Evolutionary conservation across 1,140 invertebrate genomes (phyloP).

Genomic region (Drosophila triauraria): DNA sequence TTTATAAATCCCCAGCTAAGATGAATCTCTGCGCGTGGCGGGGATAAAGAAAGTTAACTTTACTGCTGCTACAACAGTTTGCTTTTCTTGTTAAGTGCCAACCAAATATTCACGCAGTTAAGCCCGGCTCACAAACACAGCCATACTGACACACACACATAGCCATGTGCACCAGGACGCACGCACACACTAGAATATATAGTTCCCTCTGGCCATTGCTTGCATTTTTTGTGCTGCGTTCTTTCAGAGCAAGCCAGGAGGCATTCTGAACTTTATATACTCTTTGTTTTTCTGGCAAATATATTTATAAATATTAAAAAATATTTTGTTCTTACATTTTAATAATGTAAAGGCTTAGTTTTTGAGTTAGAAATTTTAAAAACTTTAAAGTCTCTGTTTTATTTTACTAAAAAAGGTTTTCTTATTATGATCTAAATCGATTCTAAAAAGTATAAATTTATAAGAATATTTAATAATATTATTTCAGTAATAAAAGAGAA

Average conservation of each 20-base stretch:
- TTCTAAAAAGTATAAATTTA: neutral
- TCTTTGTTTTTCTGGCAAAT: neutral
- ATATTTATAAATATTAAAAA: neutral
- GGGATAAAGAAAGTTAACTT: conserved; percentile 43
- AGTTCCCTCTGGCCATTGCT: conserved; percentile 28
- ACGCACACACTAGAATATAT: neutral
- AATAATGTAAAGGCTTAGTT: no score
- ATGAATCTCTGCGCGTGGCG: conserved; percentile 18
- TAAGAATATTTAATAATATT: neutral
- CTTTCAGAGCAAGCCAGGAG: conserved; percentile 32
- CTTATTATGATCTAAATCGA: no score
- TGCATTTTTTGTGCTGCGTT: conserved; percentile 56
- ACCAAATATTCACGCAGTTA: conserved; percentile 46
- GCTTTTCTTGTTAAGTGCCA: conserved; percentile 61
- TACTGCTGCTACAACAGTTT: conserved; percentile 44
- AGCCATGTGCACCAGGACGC: neutral
- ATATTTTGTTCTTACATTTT: no score
- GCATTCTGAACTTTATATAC: conserved; percentile 43
- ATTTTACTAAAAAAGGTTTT: neutral
- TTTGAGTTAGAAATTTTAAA: no score
- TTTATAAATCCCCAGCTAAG: conserved; percentile 8
- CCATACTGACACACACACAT: conserved; percentile 4
- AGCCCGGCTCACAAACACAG: conserved; percentile 33
- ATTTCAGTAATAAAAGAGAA: neutral
- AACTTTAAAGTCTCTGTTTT: neutral